A percentile compares a stretch with the other conserved stretches of the same genome.
phyloP scores from a whole-genome alignment of 2,888 invertebrate species.

The Camptogramma bilineatum region DNA sequence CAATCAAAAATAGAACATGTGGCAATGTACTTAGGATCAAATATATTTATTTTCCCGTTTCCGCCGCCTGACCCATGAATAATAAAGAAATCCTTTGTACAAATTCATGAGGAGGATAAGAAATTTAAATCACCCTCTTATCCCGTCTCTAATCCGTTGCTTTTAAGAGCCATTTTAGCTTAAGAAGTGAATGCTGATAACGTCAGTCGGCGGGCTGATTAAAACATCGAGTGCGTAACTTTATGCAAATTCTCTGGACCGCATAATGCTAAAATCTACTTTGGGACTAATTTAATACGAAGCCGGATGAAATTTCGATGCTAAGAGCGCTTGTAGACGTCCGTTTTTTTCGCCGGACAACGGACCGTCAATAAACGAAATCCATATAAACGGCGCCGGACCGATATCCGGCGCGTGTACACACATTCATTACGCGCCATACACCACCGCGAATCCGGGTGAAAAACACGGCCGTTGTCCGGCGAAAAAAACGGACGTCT shows the following conservation, averaged over 20 bases:
- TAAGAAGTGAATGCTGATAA: conserved; percentile 1
- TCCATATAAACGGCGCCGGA: too few species aligned
- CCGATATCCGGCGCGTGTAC: too few species aligned
- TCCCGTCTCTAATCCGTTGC: conserved; percentile 12
- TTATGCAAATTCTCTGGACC: conserved; percentile 45
- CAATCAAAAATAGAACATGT: too few species aligned
- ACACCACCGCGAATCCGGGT: too few species aligned
- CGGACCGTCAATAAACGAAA: too few species aligned
- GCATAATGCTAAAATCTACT: conserved; percentile 26
- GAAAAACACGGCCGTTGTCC: too few species aligned
- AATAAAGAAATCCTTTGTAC: conserved; percentile 30
- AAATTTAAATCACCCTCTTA: conserved; percentile 30
- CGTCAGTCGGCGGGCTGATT: conserved; percentile 45
- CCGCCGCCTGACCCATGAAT: conserved; percentile 22
- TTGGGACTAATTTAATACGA: conserved; percentile 23
- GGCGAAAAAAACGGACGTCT: too few species aligned
- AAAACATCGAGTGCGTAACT: conserved; percentile 50
- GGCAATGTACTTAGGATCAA: not conserved
- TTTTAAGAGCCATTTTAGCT: conserved; percentile 24
- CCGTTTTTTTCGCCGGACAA: too few species aligned
- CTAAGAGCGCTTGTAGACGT: too few species aligned
- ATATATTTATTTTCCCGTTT: conserved; percentile 12
- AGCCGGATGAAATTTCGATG: conserved; percentile 11
- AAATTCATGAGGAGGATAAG: conserved; percentile 31
- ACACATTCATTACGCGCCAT: too few species aligned